phyloP scores from a whole-genome alignment of 2,888 invertebrate species.

The Agonopterix heracliana region DNA sequence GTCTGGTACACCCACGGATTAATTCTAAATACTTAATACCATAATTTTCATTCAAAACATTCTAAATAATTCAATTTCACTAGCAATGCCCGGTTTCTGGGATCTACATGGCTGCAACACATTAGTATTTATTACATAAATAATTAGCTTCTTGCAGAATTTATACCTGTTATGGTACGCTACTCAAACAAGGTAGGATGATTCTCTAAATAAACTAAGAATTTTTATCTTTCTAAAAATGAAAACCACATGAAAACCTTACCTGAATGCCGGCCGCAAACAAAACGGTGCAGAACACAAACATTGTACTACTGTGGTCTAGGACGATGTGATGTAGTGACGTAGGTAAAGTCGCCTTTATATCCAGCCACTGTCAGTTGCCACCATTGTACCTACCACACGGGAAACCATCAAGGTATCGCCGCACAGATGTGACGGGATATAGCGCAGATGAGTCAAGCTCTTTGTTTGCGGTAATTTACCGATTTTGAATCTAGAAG shows the following conservation, averaged over 20 bases:
- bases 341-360: conserved; percentile 35
- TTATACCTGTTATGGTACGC: no score
- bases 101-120: no score
- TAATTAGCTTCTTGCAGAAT: no score
- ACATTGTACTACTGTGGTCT: conserved; percentile 26
- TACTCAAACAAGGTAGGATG: no score
- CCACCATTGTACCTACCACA: conserved; percentile 45
- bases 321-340: conserved; percentile 34
- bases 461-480: neutral
- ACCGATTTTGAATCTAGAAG: neutral
- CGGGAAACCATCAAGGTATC: conserved; percentile 54
- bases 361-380: conserved; percentile 31
- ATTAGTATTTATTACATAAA: no score
- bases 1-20: no score
- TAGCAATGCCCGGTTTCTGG: no score
- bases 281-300: conserved; percentile 29
- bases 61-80: no score
- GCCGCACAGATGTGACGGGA: conserved; percentile 13
- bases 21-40: no score
- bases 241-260: conserved; percentile 8
- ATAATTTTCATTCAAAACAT: no score
- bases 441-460: neutral
- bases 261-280: conserved; percentile 41
- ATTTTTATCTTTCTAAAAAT: no score
- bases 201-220: no score